These are phyloP conservation scores for Labeo rohita DNA, from an alignment of 2,113 vertebrate species.

Conservation along the genomic window DNA sequence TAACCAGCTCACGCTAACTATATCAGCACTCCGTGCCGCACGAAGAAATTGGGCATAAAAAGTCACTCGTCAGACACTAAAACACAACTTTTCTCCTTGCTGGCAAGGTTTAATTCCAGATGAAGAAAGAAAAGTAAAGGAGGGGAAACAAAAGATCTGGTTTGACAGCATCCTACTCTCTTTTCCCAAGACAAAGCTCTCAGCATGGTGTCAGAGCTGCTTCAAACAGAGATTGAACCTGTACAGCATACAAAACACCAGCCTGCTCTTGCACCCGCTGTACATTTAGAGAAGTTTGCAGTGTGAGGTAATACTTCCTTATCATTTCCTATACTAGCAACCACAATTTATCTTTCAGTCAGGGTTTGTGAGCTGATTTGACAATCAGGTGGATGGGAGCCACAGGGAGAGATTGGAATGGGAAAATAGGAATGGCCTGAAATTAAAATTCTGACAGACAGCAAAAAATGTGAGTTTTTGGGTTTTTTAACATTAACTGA, in stretches of 20 bases:
- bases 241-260: conserved; percentile 41
- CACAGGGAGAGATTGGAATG: background rate
- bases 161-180: conserved; percentile 43
- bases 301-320: conserved; percentile 23
- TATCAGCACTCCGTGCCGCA: background rate
- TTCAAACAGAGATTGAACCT: conserved; percentile 42
- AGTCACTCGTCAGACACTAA: conserved; percentile 15
- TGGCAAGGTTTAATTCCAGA: conserved; percentile 10
- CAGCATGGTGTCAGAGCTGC: conserved; percentile 44
- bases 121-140: conserved; percentile 19
- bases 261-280: background rate
- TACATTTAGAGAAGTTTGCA: conserved; percentile 21
- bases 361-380: conserved; percentile 25
- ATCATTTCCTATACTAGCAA: background rate
- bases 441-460: background rate
- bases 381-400: background rate
- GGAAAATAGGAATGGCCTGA: background rate
- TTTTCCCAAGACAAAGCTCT: conserved; percentile 48
- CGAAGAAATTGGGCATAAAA: background rate
- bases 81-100: conserved; percentile 23
- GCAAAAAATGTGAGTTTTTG: background rate
- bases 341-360: background rate
- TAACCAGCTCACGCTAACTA: background rate
- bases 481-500: background rate
- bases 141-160: conserved; percentile 29